phyloP scores from a whole-genome alignment of 1,140 invertebrate species.

The Micrasema minimum region DNA sequence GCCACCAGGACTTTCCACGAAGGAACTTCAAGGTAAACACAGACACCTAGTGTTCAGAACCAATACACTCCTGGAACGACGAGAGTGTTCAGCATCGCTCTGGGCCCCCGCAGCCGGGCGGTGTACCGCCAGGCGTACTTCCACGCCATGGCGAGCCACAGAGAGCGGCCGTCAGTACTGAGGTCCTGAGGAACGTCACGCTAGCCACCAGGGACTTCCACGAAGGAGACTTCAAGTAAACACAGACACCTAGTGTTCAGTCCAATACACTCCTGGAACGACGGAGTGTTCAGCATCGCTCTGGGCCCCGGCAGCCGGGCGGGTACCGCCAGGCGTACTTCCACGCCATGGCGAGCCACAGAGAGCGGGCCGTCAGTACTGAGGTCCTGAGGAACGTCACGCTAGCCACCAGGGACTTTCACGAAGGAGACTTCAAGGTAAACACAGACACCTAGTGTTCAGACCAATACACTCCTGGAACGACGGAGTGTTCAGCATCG shows the following conservation, averaged over 20 bases:
- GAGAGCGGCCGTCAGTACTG: conserved; percentile 77
- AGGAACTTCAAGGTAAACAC: conserved; percentile 63
- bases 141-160: conserved; percentile 80
- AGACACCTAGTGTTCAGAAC: no score
- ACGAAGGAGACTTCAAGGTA: conserved; percentile 65
- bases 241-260: no score
- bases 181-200: conserved; percentile 70
- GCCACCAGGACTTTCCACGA: conserved; percentile 71
- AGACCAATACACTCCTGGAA: no score
- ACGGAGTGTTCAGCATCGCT: conserved; percentile 77
- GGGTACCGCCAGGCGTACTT: conserved; percentile 73
- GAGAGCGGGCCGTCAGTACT: conserved; percentile 77
- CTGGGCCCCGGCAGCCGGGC: conserved; percentile 66
- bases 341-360: conserved; percentile 74
- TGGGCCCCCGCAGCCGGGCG: conserved; percentile 73
- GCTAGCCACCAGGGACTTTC: conserved; percentile 68
- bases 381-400: conserved; percentile 71
- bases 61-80: no score
- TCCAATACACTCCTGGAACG: conserved; percentile 82
- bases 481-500: conserved; percentile 78
- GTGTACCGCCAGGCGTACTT: conserved; percentile 79
- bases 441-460: no score
- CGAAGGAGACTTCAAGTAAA: conserved; percentile 64
- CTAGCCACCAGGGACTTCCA: conserved; percentile 70
- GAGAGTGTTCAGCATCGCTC: conserved; percentile 78